Base-by-base conservation (phyloP, 2,888 invertebrate species). In the Ectobius pallidus region DNA sequence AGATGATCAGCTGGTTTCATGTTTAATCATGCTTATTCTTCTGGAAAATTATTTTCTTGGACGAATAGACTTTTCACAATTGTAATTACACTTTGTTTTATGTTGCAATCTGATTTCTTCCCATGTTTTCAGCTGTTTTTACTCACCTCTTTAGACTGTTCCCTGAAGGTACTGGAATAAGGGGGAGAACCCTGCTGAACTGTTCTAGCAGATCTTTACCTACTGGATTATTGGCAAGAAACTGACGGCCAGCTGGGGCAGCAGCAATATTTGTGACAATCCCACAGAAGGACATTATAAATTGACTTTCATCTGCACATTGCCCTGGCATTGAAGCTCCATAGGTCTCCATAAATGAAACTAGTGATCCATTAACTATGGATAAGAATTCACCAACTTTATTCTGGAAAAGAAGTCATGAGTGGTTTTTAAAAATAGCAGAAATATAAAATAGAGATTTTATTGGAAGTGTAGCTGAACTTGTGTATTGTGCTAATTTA, bases 231-330 rank as follows among this genome's bases (percentile, higher is more conserved):
- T 79, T 80, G 1, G 81, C 79, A 32, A 84, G 75, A 75, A 82
- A 83, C 63, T 81, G 79, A 49, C 83, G 79, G 9, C 84, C 84
- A 68, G 81, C 79, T 0, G 82, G 79, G 22, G 78, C 79, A 6
- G 82, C 80, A 2, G 83, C 80, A 70, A 84, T 78, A 75, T 84
- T 84, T 3, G 81, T 79, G 2, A 83, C 78, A 14, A 82, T 81
- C 18, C 83, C 84, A 58, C 81, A 77, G 49, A 84, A 76, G 6
- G 82, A 81, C 76, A 80, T 78, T 42, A 83, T 79, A 70, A 84
- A 84, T 73, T 83, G 81, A 63, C 79, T 81, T 63, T 83, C 83
- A 30, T 82, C 80, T 18, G 81, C 79, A 46, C 76, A 79, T 18
- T 79, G 78, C 11, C 80, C 78, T 1, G 82, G 82, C 34, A 82